Evolutionary conservation across 2,797 vertebrate genomes (phyloP).

Genomic region (Benthosema pterotum): DNA sequence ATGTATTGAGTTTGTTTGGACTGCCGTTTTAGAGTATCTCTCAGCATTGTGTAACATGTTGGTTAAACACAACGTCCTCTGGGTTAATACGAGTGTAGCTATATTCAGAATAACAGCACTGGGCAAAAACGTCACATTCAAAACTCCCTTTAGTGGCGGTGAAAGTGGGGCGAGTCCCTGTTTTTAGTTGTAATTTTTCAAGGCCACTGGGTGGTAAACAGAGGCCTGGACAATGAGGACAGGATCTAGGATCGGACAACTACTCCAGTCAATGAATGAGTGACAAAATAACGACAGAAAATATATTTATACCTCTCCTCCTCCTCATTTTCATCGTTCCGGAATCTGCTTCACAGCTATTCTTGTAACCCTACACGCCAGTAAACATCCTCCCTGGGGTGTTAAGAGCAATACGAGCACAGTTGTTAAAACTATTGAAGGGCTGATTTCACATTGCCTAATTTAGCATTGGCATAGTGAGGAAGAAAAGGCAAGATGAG

Average conservation of each 20-base stretch:
- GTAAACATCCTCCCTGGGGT: conserved; percentile 41
- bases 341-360: conserved; percentile 37
- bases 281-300: conserved; percentile 4
- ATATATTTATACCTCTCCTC: conserved; percentile 5
- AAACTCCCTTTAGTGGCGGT: conserved; percentile 36
- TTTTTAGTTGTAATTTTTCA: conserved; percentile 39
- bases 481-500: conserved; percentile 59
- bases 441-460: conserved; percentile 62
- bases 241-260: conserved; percentile 18
- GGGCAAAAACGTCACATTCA: conserved; percentile 27
- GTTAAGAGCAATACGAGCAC: conserved; percentile 47
- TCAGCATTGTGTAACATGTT: background rate
- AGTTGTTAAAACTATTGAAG: conserved; percentile 59
- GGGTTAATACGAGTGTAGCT: background rate
- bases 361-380: conserved; percentile 44
- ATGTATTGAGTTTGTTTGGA: background rate
- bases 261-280: conserved; percentile 23
- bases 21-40: background rate
- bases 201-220: conserved; percentile 41
- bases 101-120: conserved; percentile 13
- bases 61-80: conserved; percentile 20
- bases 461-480: conserved; percentile 61
- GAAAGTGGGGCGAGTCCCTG: conserved; percentile 30
- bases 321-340: conserved; percentile 32
- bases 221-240: conserved; percentile 18